Conservation (phyloP, 2,797 vertebrate species). For the Microctenopoma steveboyesi region DNA sequence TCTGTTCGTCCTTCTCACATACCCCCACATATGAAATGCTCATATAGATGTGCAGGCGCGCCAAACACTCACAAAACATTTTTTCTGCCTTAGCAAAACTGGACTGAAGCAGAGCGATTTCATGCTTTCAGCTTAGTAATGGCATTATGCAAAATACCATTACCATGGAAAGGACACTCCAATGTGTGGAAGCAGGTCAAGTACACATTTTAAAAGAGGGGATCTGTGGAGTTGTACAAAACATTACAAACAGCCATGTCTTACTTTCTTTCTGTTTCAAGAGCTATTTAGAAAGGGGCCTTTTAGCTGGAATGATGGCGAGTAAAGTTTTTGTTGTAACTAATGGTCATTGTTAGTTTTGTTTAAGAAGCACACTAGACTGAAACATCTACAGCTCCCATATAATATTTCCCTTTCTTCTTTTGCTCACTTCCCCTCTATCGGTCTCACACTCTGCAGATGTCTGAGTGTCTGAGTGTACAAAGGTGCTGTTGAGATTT, state of each 20-base stretch:
- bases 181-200: conserved; percentile 76
- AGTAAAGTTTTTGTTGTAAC: conserved; percentile 60
- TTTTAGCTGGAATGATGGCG: conserved; percentile 53
- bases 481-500: conserved; percentile 65
- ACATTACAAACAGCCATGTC: conserved; percentile 58
- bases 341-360: conserved; percentile 71
- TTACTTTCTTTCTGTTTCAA: conserved; percentile 43
- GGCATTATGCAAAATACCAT: conserved; percentile 83
- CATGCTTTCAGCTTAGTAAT: conserved; percentile 82
- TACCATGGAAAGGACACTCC: conserved; percentile 79
- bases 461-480: conserved; percentile 18
- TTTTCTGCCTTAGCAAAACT: conserved; percentile 53
- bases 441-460: conserved; percentile 33
- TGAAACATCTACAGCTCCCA: conserved; percentile 50
- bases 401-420: conserved; percentile 67
- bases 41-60: not conserved
- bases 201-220: conserved; percentile 69
- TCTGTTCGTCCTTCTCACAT: conserved; percentile 47
- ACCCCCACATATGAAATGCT: conserved; percentile 11
- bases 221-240: conserved; percentile 60
- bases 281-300: conserved; percentile 56
- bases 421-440: conserved; percentile 31
- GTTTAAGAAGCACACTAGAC: conserved; percentile 63
- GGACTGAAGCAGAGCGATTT: conserved; percentile 76
- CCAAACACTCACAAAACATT: conserved; percentile 5